These are phyloP conservation scores for Tenthredo amoena DNA, from an alignment of 2,888 invertebrate species.

Conservation along the genomic window DNA sequence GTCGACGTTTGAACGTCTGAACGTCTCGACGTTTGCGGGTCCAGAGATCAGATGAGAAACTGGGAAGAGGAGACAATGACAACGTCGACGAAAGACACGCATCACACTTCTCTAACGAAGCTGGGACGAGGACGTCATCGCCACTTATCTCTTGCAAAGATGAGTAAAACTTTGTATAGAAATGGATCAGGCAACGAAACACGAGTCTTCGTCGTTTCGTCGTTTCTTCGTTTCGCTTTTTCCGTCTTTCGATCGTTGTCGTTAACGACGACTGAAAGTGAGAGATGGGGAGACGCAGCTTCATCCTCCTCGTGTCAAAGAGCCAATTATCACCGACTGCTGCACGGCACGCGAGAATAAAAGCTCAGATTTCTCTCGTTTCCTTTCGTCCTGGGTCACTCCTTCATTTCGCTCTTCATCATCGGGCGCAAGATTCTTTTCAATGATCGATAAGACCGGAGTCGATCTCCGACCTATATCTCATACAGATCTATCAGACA, in stretches of 20 bases:
- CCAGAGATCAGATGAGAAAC: background rate
- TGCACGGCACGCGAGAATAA: slow-evolving; percentile 47
- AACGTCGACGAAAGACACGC: slow-evolving; percentile 11
- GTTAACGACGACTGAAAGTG: slow-evolving; percentile 43
- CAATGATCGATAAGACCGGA: background rate
- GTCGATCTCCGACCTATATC: background rate
- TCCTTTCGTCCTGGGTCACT: background rate
- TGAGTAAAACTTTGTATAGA: background rate
- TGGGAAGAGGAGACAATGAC: background rate
- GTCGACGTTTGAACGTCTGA: background rate
- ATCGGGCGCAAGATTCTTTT: background rate
- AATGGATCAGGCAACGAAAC: background rate
- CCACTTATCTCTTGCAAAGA: background rate
- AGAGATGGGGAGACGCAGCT: background rate
- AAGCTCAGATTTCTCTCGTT: background rate
- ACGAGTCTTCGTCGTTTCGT: background rate
- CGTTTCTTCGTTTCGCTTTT: background rate
- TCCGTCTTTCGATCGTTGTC: slow-evolving; percentile 34
- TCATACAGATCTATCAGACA: background rate
- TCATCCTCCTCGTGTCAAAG: slow-evolving; percentile 42
- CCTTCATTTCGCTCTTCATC: background rate
- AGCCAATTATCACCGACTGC: slow-evolving; percentile 55
- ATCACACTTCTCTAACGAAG: background rate
- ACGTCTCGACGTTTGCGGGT: background rate
- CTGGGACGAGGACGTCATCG: background rate